Evolutionary conservation across 2,797 vertebrate species (phyloP).

Genomic region (Peromyscus nudipes): DNA sequence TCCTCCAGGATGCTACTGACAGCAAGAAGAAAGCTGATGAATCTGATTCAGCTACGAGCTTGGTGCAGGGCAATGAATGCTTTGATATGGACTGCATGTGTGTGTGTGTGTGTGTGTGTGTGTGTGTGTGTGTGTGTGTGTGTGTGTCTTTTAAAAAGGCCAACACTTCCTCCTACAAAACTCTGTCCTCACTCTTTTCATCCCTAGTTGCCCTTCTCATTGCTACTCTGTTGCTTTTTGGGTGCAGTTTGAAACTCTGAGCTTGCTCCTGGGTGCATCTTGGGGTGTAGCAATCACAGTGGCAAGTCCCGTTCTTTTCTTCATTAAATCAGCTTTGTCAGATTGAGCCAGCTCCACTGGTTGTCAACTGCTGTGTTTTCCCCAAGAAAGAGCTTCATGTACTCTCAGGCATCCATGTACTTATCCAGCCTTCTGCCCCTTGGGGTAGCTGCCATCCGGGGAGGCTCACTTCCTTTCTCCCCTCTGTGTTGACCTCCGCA

Average conservation of each 20-base stretch:
- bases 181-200: not conserved
- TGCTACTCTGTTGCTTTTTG: conserved; percentile 5
- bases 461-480: not conserved
- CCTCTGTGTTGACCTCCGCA: not conserved
- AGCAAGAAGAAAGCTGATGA: not conserved
- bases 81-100: not conserved
- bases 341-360: not conserved
- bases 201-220: not conserved
- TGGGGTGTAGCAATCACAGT: not conserved
- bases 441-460: not conserved
- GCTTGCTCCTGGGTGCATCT: not conserved
- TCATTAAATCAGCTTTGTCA: not conserved
- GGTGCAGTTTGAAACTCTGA: not conserved
- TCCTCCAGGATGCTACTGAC: not conserved
- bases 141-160: not conserved
- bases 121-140: not conserved
- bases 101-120: not conserved
- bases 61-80: not conserved
- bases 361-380: not conserved
- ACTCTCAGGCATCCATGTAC: not conserved
- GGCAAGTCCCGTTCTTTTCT: not conserved
- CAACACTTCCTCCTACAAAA: not conserved
- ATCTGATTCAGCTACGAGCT: not conserved
- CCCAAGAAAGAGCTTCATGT: not conserved
- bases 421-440: not conserved